Conservation (phyloP, 1,140 invertebrate species). For the Atopsyche davidsoni region DNA sequence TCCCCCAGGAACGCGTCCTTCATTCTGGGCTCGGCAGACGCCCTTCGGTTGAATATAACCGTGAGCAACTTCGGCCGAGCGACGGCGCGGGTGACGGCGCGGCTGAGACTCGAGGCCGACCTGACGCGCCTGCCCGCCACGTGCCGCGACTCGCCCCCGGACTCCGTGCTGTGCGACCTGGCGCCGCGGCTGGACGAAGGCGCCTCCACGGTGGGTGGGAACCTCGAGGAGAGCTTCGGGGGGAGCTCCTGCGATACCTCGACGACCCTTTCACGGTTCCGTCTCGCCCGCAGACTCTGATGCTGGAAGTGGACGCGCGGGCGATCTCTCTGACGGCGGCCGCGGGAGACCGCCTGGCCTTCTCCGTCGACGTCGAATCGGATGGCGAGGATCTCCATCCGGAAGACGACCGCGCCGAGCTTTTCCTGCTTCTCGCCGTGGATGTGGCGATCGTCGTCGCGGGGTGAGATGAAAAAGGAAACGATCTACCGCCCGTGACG, state of each 20-base stretch:
- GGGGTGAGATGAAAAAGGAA: conserved; percentile 35
- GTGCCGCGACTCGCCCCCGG: conserved; percentile 8
- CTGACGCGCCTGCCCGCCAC: conserved; percentile 33
- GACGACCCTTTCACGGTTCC: not conserved
- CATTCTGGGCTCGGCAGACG: conserved; percentile 36
- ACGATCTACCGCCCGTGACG: too few relatives aligned
- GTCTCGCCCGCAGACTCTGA: conserved; percentile 26
- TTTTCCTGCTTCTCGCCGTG: conserved; percentile 33
- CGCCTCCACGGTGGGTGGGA: conserved; percentile 11
- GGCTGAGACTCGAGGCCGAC: conserved; percentile 32
- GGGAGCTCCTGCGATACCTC: too few relatives aligned
- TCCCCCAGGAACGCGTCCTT: conserved; percentile 28
- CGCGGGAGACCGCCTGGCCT: conserved; percentile 14
- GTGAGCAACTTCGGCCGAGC: conserved; percentile 37
- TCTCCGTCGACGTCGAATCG: conserved; percentile 31
- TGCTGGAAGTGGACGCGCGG: conserved; percentile 37
- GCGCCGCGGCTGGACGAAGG: conserved; percentile 8
- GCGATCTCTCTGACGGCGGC: conserved; percentile 26
- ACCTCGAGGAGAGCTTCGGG: too few relatives aligned
- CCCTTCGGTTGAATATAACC: conserved; percentile 32
- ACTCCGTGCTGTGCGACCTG: conserved; percentile 18
- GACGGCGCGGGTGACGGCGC: conserved; percentile 34
- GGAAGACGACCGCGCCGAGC: conserved; percentile 26
- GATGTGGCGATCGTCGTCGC: conserved; percentile 36
- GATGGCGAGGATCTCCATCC: conserved; percentile 33